These are phyloP conservation scores for Antitype chi DNA, from an alignment of 2,888 invertebrate genomes.

Conservation along the genomic window DNA sequence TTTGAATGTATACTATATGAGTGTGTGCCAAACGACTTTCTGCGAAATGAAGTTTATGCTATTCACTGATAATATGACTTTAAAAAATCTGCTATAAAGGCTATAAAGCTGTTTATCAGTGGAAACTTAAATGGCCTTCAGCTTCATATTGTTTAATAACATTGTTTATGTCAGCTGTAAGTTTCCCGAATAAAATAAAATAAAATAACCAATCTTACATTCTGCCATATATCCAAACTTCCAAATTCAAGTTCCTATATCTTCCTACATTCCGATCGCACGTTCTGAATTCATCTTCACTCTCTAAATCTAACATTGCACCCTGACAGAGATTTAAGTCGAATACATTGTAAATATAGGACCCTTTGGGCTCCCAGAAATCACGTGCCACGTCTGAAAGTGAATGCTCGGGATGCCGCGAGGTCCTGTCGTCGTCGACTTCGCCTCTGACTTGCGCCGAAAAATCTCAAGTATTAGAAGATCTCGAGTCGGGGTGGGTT, in stretches of 20 bases:
- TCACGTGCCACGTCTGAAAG: conserved; percentile 59
- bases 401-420: conserved; percentile 59
- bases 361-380: conserved; percentile 48
- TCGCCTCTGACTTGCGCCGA: conserved; percentile 53
- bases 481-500: conserved; percentile 51
- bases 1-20: too few species aligned
- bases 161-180: too few species aligned
- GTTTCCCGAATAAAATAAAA: too few species aligned
- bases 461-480: conserved; percentile 66
- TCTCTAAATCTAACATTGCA: conserved; percentile 61
- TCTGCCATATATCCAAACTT: neutral
- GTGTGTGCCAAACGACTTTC: too few species aligned
- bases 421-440: conserved; percentile 42
- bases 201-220: too few species aligned
- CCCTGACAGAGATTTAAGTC: conserved; percentile 64
- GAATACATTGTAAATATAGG: conserved; percentile 58
- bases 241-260: conserved; percentile 10
- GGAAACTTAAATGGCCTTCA: too few species aligned
- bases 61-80: too few species aligned
- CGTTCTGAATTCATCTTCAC: conserved; percentile 40
- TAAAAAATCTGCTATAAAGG: too few species aligned
- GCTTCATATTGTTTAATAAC: too few species aligned
- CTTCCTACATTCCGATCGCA: conserved; percentile 22
- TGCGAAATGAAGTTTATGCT: too few species aligned
- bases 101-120: too few species aligned